A percentile compares a stretch with the other conserved stretches of the same genome.
These are phyloP conservation scores for Thera britannica DNA, from an alignment of 2,888 invertebrate genomes.

Conservation along the genomic window DNA sequence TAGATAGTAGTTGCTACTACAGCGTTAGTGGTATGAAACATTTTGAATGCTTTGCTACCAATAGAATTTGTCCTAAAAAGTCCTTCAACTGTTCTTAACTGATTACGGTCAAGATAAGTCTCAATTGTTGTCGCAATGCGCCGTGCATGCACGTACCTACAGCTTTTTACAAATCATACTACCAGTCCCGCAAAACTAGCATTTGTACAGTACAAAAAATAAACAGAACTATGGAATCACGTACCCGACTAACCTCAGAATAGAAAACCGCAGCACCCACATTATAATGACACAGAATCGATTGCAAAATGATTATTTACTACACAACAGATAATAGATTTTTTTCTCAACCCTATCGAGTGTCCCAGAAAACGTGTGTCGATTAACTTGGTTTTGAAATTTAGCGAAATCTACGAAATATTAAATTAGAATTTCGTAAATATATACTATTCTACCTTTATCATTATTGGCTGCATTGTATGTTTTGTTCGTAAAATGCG, in stretches of 20 bases:
- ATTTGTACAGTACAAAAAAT: slow-evolving; percentile 57
- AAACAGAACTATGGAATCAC: slow-evolving; percentile 73
- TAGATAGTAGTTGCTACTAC: background rate
- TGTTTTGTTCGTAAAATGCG: slow-evolving; percentile 62
- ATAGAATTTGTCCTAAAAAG: slow-evolving; percentile 3
- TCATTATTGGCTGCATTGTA: slow-evolving; percentile 62
- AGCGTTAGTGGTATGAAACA: background rate
- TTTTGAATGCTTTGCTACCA: too few relatives aligned
- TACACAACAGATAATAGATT: slow-evolving; percentile 71
- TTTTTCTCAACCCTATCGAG: slow-evolving; percentile 66
- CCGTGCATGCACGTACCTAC: slow-evolving; percentile 60
- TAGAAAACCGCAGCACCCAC: slow-evolving; percentile 79
- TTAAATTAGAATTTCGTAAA: slow-evolving; percentile 73
- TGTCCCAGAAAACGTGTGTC: slow-evolving; percentile 66
- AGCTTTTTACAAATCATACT: slow-evolving; percentile 70
- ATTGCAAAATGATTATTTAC: slow-evolving; percentile 82
- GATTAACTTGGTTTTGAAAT: slow-evolving; percentile 78
- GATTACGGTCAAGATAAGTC: slow-evolving; percentile 39
- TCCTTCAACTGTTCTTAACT: slow-evolving; percentile 8
- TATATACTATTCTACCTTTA: slow-evolving; percentile 42
- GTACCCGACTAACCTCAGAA: slow-evolving; percentile 64
- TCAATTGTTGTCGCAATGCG: slow-evolving; percentile 27
- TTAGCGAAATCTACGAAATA: slow-evolving; percentile 77
- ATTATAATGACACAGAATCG: slow-evolving; percentile 73
- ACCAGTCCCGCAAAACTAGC: slow-evolving; percentile 70